Conservation (phyloP, 2,888 invertebrate genomes). For the Tachina fera region DNA sequence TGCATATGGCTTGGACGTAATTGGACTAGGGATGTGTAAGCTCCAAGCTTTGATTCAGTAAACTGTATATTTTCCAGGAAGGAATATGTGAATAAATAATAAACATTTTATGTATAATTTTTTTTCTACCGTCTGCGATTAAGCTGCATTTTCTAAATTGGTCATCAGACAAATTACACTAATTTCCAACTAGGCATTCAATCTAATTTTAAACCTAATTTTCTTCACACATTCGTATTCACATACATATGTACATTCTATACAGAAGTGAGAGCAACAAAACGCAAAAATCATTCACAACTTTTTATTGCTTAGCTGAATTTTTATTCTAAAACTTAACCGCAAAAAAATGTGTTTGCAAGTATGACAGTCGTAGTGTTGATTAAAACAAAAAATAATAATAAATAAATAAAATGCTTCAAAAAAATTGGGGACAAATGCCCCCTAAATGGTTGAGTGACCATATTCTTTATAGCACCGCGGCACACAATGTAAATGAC, state of each 20-base stretch:
- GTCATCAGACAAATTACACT: neutral
- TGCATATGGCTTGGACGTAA: too few relatives aligned
- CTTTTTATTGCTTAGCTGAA: neutral
- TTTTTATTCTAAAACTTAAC: constrained; percentile 19
- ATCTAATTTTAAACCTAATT: neutral
- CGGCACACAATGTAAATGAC: constrained; percentile 25
- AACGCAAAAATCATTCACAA: neutral
- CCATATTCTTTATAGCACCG: constrained; percentile 59
- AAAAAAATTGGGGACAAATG: constrained; percentile 61
- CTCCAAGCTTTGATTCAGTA: too few relatives aligned
- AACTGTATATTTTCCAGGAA: too few relatives aligned
- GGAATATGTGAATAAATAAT: too few relatives aligned
- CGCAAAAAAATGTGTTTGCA: neutral
- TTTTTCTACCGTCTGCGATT: too few relatives aligned
- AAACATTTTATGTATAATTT: too few relatives aligned
- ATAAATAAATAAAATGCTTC: too few relatives aligned
- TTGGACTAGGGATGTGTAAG: too few relatives aligned
- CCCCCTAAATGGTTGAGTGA: constrained; percentile 61
- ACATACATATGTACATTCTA: too few relatives aligned
- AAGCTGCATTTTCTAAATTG: neutral
- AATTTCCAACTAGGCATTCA: neutral
- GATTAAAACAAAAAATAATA: neutral
- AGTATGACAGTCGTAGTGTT: constrained; percentile 6
- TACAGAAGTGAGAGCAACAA: neutral
- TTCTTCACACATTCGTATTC: neutral